These are phyloP conservation scores for Cyprinella venusta DNA, from an alignment of 2,797 vertebrate genomes.

Conservation along the genomic window DNA sequence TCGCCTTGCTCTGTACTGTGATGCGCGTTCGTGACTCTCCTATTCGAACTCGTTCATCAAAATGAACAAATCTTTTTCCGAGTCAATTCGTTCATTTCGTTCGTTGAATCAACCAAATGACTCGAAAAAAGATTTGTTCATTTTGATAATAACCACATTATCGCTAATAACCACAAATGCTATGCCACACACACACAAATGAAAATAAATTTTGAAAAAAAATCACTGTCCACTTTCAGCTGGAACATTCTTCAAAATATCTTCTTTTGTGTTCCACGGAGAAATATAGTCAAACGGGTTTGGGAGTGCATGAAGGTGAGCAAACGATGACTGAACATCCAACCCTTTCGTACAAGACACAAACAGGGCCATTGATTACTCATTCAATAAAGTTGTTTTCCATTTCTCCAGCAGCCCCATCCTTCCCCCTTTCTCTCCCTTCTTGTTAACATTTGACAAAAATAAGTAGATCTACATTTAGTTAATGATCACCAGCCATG, in stretches of 20 bases:
- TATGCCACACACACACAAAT: too few relatives aligned
- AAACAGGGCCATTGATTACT: slow-evolving; percentile 14
- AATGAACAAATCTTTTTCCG: too few relatives aligned
- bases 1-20: too few relatives aligned
- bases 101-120: too few relatives aligned
- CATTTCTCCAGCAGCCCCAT: neutral
- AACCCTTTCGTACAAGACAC: neutral
- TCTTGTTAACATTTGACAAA: slow-evolving; percentile 35
- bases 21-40: too few relatives aligned
- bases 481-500: slow-evolving; percentile 60
- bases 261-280: neutral
- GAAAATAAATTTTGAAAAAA: too few relatives aligned
- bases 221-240: too few relatives aligned
- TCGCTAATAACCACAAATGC: too few relatives aligned
- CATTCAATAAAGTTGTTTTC: slow-evolving; percentile 33
- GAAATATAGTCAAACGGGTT: neutral
- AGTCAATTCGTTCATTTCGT: too few relatives aligned
- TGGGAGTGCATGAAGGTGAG: neutral
- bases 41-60: too few relatives aligned
- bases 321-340: neutral
- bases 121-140: too few relatives aligned
- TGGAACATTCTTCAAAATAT: slow-evolving; percentile 7
- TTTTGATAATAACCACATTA: too few relatives aligned
- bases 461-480: slow-evolving; percentile 52
- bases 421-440: slow-evolving; percentile 1